Base-by-base conservation (phyloP, 2,888 invertebrate genomes). In the Thecocarcelia acutangulata region DNA sequence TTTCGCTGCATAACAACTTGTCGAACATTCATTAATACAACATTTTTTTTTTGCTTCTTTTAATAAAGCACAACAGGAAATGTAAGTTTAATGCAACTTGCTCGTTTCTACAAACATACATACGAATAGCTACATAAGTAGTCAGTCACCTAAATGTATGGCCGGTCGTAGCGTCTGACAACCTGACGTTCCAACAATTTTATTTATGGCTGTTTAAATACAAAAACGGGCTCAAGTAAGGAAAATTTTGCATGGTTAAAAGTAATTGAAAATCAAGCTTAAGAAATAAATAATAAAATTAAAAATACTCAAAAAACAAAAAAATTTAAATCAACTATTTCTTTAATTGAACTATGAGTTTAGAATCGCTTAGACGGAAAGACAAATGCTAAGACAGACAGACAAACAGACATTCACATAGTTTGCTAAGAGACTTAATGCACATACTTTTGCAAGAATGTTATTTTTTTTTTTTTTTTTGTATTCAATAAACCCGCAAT, bases 61-160 rank as follows among this genome's bases (percentile, higher is more conserved):
- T 33, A 33, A n/a, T 15, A 54, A 24, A 24, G 12, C 15, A 59
- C 80, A 76, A 76, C 80, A 81, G 80, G 80, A 81, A 81, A 81
- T 81, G 80, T 81, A 61, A 63, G 76, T 72, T 76, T 66, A 56
- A 64, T 76, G 56, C 61, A 61, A 61, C 37, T 50, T 15, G 21
- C 50, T 59, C n/a, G 42, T 33, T 50, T 42, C 17, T 33, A 42
- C 33, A 33, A 33, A 33, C 52, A 9, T n/a, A n/a, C n/a, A n/a
- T n/a, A n/a, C n/a, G n/a, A n/a, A n/a, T n/a, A n/a, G n/a, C n/a
- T n/a, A n/a, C n/a, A n/a, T 56, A 58, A 12, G 42, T 52, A 42
- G n/a, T 54, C 24, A 63, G 24, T 17, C 74, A 74, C 37, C 46
- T 33, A 19, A 21, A 58, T 50, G 42, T 15, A 24, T 37, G n/a